Percentiles rank a stretch among this genome's conserved stretches.
phyloP scores from a whole-genome alignment of 2,797 vertebrate genomes.

The Ctenosaura bakeri region DNA sequence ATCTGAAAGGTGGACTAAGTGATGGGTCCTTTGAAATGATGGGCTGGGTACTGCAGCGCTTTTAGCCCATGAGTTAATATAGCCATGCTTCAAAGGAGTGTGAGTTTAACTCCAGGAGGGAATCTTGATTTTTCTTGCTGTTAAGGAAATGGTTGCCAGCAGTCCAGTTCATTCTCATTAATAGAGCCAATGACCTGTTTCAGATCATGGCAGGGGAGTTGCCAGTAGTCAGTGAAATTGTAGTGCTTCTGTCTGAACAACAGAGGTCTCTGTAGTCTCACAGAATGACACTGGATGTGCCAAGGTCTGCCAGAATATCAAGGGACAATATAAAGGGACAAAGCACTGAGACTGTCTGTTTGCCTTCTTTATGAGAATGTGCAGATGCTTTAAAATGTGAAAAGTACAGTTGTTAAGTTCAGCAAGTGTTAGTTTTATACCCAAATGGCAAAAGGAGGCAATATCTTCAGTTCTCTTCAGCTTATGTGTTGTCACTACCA shows the following conservation, averaged over 20 bases:
- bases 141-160: conserved; percentile 43
- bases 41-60: background rate
- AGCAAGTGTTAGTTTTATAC: background rate
- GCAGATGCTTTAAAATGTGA: background rate
- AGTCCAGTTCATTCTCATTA: conserved; percentile 4
- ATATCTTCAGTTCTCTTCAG: background rate
- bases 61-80: background rate
- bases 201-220: background rate
- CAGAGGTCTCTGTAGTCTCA: conserved; percentile 19
- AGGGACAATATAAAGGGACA: background rate
- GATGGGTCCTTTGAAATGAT: too few species aligned
- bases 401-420: background rate
- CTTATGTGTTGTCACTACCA: background rate
- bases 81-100: background rate
- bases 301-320: too few species aligned
- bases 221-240: conserved; percentile 17
- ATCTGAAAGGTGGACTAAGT: conserved; percentile 2
- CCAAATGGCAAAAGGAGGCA: background rate
- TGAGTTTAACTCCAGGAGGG: background rate
- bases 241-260: background rate
- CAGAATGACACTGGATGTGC: background rate
- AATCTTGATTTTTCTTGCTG: background rate
- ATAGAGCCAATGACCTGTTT: conserved; percentile 2
- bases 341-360: background rate
- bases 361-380: background rate